Evolutionary conservation across 2,113 vertebrate species (phyloP).

Genomic region (Anthoscopus minutus): DNA sequence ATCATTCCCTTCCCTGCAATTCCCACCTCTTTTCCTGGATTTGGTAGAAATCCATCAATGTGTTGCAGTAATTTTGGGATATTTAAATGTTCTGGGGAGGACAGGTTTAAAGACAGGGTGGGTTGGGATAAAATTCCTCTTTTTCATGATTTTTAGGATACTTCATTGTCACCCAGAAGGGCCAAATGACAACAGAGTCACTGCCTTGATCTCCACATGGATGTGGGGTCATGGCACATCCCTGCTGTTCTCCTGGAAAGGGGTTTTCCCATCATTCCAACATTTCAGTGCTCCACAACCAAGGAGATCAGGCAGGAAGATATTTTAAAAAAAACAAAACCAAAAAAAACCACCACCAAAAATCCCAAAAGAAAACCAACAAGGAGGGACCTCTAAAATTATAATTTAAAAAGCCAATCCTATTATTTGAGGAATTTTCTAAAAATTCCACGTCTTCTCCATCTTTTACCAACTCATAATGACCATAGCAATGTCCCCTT

Average conservation of each 20-base stretch:
- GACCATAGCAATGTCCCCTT: neutral
- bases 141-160: neutral
- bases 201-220: neutral
- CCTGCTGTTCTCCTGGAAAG: neutral
- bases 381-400: neutral
- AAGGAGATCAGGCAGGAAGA: neutral
- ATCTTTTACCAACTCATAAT: neutral
- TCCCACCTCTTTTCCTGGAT: accelerated
- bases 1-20: accelerated
- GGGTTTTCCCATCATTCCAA: neutral
- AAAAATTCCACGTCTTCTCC: neutral
- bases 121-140: neutral
- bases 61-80: neutral
- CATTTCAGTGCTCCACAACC: neutral
- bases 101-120: neutral
- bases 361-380: neutral
- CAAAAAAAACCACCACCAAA: too few species aligned
- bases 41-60: neutral
- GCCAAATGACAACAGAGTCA: neutral
- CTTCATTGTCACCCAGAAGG: neutral
- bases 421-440: too few species aligned
- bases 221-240: neutral
- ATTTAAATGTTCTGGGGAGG: neutral
- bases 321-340: too few species aligned
- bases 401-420: neutral